Conservation (phyloP, 2,888 invertebrate genomes). For the Tenthredo scrophulariae region DNA sequence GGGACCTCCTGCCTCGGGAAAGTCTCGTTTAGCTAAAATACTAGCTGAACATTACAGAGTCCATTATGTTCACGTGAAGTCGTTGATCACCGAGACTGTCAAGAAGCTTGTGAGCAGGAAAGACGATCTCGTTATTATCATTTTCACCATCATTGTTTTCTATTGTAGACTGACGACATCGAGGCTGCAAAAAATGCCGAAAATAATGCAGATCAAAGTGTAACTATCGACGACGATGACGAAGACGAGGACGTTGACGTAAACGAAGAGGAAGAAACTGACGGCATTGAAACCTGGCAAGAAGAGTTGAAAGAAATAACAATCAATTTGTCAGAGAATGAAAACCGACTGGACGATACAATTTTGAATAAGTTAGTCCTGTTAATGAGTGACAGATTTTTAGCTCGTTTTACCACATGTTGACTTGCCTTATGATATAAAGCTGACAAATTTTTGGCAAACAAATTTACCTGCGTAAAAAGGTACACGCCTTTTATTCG, state of each 20-base stretch:
- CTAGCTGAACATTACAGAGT: conserved; percentile 82
- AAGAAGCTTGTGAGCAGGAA: conserved; percentile 80
- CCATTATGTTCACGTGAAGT: conserved; percentile 81
- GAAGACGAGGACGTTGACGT: conserved; percentile 66
- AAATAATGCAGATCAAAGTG: conserved; percentile 62
- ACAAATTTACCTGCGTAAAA: neutral
- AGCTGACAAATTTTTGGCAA: neutral
- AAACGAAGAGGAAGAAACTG: conserved; percentile 68
- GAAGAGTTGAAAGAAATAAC: conserved; percentile 77
- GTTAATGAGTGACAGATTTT: neutral
- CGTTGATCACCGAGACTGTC: conserved; percentile 80
- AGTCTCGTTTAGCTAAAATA: conserved; percentile 81
- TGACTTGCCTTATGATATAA: neutral
- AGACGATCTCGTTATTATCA: neutral
- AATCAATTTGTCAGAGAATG: conserved; percentile 72
- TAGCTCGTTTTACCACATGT: neutral
- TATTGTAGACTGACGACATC: conserved; percentile 59
- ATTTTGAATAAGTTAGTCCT: conserved; percentile 72
- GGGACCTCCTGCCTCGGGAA: conserved; percentile 85
- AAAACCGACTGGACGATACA: conserved; percentile 77
- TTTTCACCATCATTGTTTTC: neutral
- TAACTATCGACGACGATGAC: conserved; percentile 67
- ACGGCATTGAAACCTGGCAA: conserved; percentile 71
- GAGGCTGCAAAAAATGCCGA: conserved; percentile 56
- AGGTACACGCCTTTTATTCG: conserved; percentile 23